phyloP scores from a whole-genome alignment of 2,888 invertebrate species.

The Kryphioiulus occultus region DNA sequence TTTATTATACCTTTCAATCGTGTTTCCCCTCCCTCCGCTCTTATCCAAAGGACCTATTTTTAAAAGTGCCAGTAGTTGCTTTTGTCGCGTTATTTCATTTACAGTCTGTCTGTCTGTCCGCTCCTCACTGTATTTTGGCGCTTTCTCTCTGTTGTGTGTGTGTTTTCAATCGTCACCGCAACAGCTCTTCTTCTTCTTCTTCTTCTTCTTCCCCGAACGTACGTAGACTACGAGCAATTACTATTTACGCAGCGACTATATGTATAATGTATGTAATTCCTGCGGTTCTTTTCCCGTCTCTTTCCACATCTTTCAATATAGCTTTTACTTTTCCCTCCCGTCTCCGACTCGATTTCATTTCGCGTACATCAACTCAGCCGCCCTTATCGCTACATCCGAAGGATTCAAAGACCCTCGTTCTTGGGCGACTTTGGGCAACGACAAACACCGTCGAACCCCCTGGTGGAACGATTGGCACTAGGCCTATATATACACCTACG shows the following conservation, averaged over 20 bases:
- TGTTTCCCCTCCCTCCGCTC: no score
- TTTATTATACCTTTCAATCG: no score
- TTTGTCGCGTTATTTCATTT: no score
- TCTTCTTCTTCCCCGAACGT: not conserved
- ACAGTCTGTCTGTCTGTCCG: no score
- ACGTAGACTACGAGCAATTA: not conserved
- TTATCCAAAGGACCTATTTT: no score
- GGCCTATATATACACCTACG: no score
- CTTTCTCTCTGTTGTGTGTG: no score
- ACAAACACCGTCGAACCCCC: no score
- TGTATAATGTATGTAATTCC: not conserved
- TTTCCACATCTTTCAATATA: not conserved
- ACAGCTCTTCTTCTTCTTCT: not conserved
- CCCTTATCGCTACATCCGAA: not conserved
- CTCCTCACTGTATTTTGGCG: no score
- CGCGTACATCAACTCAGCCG: not conserved
- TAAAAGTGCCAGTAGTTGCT: no score
- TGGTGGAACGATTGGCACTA: no score
- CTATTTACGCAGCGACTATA: not conserved
- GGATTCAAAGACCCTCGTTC: not conserved
- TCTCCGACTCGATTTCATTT: not conserved
- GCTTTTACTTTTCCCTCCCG: not conserved
- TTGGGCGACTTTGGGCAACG: not conserved
- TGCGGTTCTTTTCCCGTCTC: not conserved
- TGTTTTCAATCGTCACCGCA: not conserved